Evolutionary conservation across 2,113 vertebrate genomes (phyloP).

Genomic region (Manacus vitellinus): DNA sequence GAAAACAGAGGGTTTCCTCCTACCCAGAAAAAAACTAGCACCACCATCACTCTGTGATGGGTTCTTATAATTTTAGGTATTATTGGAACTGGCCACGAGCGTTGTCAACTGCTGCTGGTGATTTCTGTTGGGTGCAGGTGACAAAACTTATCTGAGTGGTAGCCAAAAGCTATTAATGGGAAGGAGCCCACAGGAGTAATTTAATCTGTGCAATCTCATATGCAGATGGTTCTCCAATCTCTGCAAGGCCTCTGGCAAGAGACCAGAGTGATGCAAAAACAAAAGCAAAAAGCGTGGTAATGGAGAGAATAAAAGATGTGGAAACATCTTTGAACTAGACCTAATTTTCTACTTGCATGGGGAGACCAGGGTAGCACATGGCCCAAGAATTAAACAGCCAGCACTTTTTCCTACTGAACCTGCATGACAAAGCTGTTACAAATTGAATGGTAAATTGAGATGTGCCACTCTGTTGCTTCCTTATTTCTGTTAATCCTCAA

Average conservation of each 20-base stretch:
- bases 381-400: background rate
- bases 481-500: background rate
- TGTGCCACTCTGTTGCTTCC: background rate
- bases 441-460: background rate
- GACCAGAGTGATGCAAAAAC: background rate
- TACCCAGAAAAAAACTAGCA: background rate
- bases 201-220: conserved; percentile 10
- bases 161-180: conserved; percentile 37
- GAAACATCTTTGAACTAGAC: background rate
- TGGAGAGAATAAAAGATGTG: background rate
- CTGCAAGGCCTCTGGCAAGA: background rate
- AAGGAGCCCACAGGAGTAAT: background rate
- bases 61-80: background rate
- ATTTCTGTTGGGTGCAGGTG: background rate
- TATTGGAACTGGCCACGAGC: background rate
- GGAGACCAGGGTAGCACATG: background rate
- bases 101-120: background rate
- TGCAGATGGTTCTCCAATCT: background rate
- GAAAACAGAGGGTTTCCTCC: background rate
- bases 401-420: background rate
- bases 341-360: background rate
- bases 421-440: background rate
- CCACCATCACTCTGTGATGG: background rate
- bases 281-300: background rate
- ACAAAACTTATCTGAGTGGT: background rate